phyloP scores from a whole-genome alignment of 1,140 invertebrate genomes.

The Zaprionus ghesquierei region DNA sequence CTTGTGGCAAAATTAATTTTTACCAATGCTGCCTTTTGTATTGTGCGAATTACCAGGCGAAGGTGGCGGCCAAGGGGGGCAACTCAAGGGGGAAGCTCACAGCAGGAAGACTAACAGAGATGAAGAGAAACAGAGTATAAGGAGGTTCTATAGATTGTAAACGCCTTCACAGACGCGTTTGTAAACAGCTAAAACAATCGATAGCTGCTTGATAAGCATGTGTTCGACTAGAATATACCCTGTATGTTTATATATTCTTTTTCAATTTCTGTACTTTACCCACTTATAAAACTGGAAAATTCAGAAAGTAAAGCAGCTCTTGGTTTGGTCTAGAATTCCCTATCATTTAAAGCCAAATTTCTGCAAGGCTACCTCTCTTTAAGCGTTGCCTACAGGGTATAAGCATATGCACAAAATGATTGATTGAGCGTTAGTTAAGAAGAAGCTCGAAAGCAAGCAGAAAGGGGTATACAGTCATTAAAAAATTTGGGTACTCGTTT shows the following conservation, averaged over 20 bases:
- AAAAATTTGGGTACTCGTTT: conserved; percentile 29
- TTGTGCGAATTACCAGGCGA: neutral
- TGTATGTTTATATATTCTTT: too few relatives aligned
- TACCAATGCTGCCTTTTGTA: conserved; percentile 11
- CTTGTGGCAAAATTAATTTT: conserved; percentile 62
- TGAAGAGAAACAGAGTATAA: neutral
- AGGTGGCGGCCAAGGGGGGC: neutral
- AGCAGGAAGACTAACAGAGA: neutral
- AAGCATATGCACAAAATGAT: conserved; percentile 44
- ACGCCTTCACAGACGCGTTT: conserved; percentile 1
- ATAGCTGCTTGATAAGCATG: neutral
- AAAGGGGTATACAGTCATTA: conserved; percentile 29
- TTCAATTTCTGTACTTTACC: too few relatives aligned
- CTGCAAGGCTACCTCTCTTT: neutral
- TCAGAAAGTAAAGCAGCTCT: neutral
- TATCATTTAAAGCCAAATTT: neutral
- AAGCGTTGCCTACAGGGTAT: conserved; percentile 23
- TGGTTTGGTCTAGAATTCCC: neutral
- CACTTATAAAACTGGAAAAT: too few relatives aligned
- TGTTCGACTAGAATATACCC: neutral
- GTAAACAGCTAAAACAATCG: conserved; percentile 17
- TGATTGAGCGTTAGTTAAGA: conserved; percentile 49
- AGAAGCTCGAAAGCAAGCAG: conserved; percentile 4
- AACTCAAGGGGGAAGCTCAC: neutral
- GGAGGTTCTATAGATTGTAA: neutral